Evolutionary conservation across 2,113 vertebrate species (phyloP), one percentile per base, ranked within the genome.

Genomic region (Eptatretus burgeri): DNA sequence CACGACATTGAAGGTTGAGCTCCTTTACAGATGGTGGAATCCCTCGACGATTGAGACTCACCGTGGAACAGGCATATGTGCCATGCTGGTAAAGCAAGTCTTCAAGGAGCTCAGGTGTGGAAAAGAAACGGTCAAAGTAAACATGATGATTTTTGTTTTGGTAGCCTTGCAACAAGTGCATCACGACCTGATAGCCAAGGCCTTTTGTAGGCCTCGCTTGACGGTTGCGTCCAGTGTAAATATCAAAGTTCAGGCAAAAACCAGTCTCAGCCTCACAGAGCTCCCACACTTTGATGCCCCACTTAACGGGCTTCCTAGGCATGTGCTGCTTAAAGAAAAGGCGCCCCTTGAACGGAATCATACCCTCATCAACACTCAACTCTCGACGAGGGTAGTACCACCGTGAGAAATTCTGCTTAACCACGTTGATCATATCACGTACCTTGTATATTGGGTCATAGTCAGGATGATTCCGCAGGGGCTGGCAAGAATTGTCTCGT

Each of bases 221-320:
- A 12, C 10, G n/a, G 2, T 51, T 18, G 27, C 62, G 65, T 5
- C 65, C 65, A 2, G 65, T 66, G 62, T 66, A 66, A 8, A 66
- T 60, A 50, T 20, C 49, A 17, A 66, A 66, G 50, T 66, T 66
- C 18, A 66, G 62, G 62, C 65, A 66, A 51, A 63, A 66, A 10
- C 65, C 65, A 3, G 19, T 63, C 4, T 10, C 51, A 13, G 65
- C 17, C 14, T 66, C 65, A 10, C 65, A 66, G 50, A 66, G 51
- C 60, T 63, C 63, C 65, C 65, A 66, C 9, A 66, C 65, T 49
- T 66, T 66, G 50, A 66, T 14, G 7, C 65, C 65, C 65, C 65
- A 66, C 62, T 66, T 66, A 11, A 62, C 63, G 2, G 65, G 65
- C 13, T 66, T 66, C 13, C 49, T 51, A 3, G 65, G 65, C 14